These are phyloP conservation scores for Aegithalos caudatus DNA, from an alignment of 2,113 vertebrate genomes.

Conservation along the genomic window DNA sequence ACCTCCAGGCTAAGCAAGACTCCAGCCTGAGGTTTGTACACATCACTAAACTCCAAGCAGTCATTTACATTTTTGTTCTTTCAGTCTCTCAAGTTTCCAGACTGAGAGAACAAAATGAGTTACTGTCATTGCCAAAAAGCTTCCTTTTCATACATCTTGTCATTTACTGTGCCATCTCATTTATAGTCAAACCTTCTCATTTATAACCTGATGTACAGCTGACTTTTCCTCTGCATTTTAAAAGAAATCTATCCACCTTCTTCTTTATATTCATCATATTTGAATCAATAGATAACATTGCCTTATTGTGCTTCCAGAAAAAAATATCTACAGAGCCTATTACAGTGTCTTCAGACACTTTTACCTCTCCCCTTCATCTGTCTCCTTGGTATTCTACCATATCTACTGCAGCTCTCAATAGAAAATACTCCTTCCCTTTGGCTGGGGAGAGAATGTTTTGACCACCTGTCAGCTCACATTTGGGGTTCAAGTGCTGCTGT, in stretches of 20 bases:
- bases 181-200: slow-evolving; percentile 21
- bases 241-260: not conserved
- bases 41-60: not conserved
- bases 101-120: slow-evolving; percentile 1
- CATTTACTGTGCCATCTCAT: not conserved
- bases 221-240: slow-evolving; percentile 19
- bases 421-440: not conserved
- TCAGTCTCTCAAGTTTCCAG: not conserved
- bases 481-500: not conserved
- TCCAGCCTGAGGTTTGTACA: not conserved
- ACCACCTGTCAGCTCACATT: not conserved
- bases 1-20: not conserved
- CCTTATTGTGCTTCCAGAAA: not conserved
- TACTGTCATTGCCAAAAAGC: not conserved
- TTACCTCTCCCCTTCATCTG: not conserved
- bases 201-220: slow-evolving; percentile 6
- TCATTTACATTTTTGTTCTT: slow-evolving; percentile 28
- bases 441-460: not conserved
- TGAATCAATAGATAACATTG: not conserved
- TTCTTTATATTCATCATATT: not conserved
- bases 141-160: not conserved
- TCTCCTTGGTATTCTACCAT: not conserved
- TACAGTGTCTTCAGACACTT: not conserved
- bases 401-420: not conserved
- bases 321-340: not conserved